Evolutionary conservation across 1,140 invertebrate species (phyloP).

Genomic region (Macrosteles quadrilineatus): DNA sequence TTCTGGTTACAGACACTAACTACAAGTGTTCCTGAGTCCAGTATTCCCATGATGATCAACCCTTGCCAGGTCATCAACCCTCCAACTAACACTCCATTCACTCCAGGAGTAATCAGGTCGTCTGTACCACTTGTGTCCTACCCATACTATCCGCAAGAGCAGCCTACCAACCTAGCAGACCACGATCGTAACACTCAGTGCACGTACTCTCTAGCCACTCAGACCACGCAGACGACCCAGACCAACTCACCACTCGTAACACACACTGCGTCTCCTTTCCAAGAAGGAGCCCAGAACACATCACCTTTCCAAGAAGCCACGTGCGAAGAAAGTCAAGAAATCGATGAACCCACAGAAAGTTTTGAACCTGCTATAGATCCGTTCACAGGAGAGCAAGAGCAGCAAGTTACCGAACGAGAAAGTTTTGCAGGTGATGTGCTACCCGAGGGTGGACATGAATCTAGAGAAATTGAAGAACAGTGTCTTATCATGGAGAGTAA

Average conservation of each 20-base stretch:
- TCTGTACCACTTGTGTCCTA: conserved; percentile 33
- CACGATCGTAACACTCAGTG: conserved; percentile 21
- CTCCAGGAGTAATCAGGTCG: conserved; percentile 35
- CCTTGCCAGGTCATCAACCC: conserved; percentile 36
- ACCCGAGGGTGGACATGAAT: not conserved
- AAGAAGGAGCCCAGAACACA: not conserved
- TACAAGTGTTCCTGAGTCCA: conserved; percentile 8
- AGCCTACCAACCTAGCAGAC: not conserved
- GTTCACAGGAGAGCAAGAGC: not conserved
- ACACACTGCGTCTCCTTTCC: not conserved
- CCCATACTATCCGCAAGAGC: conserved; percentile 7
- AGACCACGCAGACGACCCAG: conserved; percentile 20
- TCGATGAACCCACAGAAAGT: not conserved
- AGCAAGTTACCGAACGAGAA: not conserved
- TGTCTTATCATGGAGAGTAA: too few species aligned
- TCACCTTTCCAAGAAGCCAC: not conserved
- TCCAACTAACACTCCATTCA: conserved; percentile 31
- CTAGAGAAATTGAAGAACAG: not conserved
- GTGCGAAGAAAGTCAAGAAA: not conserved
- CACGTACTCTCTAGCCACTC: not conserved
- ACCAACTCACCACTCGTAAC: conserved; percentile 11
- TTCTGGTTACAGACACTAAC: conserved; percentile 12
- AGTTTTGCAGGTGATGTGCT: not conserved
- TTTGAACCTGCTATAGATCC: conserved; percentile 3
- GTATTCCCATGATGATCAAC: conserved; percentile 23